Evolutionary conservation across 2,113 vertebrate genomes (phyloP).

Genomic region (Collichthys lucidus): DNA sequence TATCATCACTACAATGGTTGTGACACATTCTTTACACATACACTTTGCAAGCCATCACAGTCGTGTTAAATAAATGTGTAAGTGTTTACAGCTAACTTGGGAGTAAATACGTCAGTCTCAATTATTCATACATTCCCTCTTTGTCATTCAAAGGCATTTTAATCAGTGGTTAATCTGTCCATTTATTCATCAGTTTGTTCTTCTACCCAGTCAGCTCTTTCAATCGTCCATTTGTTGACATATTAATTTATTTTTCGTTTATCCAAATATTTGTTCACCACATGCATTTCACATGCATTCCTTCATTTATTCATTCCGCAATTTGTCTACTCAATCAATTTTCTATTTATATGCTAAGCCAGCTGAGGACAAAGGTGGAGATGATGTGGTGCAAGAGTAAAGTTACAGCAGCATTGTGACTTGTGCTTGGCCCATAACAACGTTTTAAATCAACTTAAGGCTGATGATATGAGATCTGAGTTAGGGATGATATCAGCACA

Average conservation of each 20-base stretch:
- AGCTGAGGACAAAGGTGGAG: slow-evolving; percentile 8
- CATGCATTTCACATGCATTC: slow-evolving; percentile 20
- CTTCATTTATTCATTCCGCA: slow-evolving; percentile 6
- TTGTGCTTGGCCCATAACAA: background rate
- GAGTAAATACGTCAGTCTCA: slow-evolving; percentile 41
- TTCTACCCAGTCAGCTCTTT: slow-evolving; percentile 37
- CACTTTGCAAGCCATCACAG: slow-evolving; percentile 16
- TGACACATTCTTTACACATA: slow-evolving; percentile 15
- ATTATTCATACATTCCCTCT: slow-evolving; percentile 39
- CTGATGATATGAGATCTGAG: background rate
- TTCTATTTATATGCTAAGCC: slow-evolving; percentile 39
- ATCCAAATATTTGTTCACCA: slow-evolving; percentile 51
- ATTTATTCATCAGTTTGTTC: slow-evolving; percentile 40
- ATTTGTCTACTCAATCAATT: slow-evolving; percentile 38
- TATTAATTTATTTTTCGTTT: slow-evolving; percentile 16
- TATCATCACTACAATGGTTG: background rate
- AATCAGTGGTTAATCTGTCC: slow-evolving; percentile 42
- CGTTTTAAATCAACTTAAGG: background rate
- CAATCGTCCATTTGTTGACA: slow-evolving; percentile 33
- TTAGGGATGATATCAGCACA: no score
- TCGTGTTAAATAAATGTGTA: background rate
- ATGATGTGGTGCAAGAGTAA: slow-evolving; percentile 1
- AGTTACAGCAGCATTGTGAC: background rate
- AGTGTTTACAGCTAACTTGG: background rate
- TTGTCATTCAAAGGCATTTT: slow-evolving; percentile 32